These are phyloP conservation scores for Gymnosoma rotundatum DNA, from an alignment of 2,888 invertebrate genomes.

Conservation along the genomic window DNA sequence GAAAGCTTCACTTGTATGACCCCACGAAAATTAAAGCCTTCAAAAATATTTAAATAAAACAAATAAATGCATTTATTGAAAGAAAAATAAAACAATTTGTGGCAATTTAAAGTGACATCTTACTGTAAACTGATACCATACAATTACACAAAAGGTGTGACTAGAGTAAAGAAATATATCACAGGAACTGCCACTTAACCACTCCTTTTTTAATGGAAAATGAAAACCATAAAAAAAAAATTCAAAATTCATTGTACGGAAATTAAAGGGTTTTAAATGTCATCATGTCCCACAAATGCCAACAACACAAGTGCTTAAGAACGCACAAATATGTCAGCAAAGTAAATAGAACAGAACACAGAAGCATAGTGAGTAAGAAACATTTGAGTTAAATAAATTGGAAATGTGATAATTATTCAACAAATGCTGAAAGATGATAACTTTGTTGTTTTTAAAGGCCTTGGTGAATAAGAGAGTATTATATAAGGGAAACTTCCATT, in stretches of 20 bases:
- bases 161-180: constrained; percentile 4
- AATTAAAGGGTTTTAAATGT: constrained; percentile 58
- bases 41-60: no score
- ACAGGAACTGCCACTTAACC: constrained; percentile 10
- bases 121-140: constrained; percentile 54
- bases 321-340: constrained; percentile 29
- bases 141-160: constrained; percentile 42
- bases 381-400: not conserved
- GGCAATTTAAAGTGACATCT: constrained; percentile 40
- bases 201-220: constrained; percentile 17
- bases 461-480: not conserved
- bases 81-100: constrained; percentile 30
- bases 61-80: constrained; percentile 24
- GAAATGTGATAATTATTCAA: constrained; percentile 1
- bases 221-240: not conserved
- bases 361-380: not conserved
- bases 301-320: constrained; percentile 14
- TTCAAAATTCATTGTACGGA: constrained; percentile 35
- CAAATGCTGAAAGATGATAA: constrained; percentile 3
- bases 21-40: no score
- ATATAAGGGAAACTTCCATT: constrained; percentile 30
- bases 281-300: constrained; percentile 42
- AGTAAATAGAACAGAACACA: constrained; percentile 1
- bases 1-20: no score
- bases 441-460: constrained; percentile 16